These are phyloP conservation scores for Pygoscelis antarcticus DNA, from an alignment of 2,113 vertebrate species.

Conservation along the genomic window DNA sequence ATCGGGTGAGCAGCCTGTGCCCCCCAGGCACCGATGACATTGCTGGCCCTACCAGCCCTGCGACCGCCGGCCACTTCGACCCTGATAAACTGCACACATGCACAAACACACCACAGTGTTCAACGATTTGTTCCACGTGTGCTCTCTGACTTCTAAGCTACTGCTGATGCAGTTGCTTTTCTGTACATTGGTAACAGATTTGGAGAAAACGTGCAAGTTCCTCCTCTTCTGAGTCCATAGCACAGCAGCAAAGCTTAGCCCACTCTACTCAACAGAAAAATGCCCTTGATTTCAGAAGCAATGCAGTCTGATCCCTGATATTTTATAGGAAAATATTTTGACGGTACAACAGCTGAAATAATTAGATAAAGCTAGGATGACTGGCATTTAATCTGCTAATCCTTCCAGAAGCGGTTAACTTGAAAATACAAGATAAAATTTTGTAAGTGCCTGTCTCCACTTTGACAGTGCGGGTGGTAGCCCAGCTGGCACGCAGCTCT, in stretches of 20 bases:
- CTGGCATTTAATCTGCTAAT: neutral
- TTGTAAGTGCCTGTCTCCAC: neutral
- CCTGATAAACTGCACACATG: fast-evolving
- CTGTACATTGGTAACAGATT: neutral
- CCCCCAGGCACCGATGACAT: fast-evolving
- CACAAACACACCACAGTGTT: too few relatives aligned
- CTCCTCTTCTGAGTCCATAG: neutral
- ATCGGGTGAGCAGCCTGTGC: fast-evolving
- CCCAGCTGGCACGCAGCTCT: neutral
- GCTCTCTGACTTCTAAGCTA: neutral
- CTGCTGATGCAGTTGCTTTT: neutral
- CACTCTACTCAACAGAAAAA: neutral
- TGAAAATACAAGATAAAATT: neutral
- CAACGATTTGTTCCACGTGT: fast-evolving
- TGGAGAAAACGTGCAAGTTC: neutral
- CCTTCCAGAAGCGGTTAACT: neutral
- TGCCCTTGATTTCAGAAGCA: neutral
- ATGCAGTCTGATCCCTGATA: neutral
- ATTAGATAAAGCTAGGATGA: neutral
- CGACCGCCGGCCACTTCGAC: fast-evolving
- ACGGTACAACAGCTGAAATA: neutral
- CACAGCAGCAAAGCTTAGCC: neutral
- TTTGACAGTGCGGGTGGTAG: neutral
- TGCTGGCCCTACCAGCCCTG: neutral
- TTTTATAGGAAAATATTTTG: neutral